Evolutionary conservation across 1,140 invertebrate species (phyloP).

Genomic region (Tetranychus urticae): DNA sequence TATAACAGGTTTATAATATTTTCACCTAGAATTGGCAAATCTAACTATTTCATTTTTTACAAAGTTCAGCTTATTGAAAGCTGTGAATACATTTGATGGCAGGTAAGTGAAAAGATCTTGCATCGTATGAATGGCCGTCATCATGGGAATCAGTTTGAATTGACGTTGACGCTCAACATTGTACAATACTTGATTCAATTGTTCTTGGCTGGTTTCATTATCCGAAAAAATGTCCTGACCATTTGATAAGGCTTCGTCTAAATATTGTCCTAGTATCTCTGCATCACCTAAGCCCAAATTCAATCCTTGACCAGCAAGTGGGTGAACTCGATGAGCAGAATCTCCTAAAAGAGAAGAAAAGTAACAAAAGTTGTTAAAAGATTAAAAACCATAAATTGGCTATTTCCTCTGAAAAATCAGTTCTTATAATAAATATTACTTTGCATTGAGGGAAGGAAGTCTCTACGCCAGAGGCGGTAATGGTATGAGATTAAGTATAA

Average conservation of each 20-base stretch:
- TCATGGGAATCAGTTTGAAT: slow-evolving; percentile 9
- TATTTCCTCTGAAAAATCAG: no score
- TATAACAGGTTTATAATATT: neutral
- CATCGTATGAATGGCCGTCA: slow-evolving; percentile 7
- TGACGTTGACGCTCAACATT: slow-evolving; percentile 6
- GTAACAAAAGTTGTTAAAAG: neutral
- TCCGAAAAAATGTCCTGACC: slow-evolving; percentile 31
- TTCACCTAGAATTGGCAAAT: slow-evolving; percentile 6
- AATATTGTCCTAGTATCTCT: slow-evolving; percentile 33
- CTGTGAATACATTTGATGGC: slow-evolving; percentile 1
- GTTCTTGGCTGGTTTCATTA: neutral
- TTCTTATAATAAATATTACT: no score
- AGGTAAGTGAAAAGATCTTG: slow-evolving; percentile 2
- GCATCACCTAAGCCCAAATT: slow-evolving; percentile 93
- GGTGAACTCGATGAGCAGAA: slow-evolving; percentile 86
- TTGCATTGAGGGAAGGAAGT: no score
- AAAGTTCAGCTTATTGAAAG: neutral
- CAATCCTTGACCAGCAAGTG: slow-evolving; percentile 85
- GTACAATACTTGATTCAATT: neutral
- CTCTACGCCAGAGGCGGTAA: no score
- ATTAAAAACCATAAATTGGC: no score
- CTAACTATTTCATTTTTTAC: slow-evolving; percentile 6
- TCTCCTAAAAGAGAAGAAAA: slow-evolving; percentile 26
- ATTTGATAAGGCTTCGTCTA: slow-evolving; percentile 40
- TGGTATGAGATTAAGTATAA: no score